Base-by-base conservation (phyloP, 2,113 vertebrate genomes). In the Brachionichthys hirsutus region DNA sequence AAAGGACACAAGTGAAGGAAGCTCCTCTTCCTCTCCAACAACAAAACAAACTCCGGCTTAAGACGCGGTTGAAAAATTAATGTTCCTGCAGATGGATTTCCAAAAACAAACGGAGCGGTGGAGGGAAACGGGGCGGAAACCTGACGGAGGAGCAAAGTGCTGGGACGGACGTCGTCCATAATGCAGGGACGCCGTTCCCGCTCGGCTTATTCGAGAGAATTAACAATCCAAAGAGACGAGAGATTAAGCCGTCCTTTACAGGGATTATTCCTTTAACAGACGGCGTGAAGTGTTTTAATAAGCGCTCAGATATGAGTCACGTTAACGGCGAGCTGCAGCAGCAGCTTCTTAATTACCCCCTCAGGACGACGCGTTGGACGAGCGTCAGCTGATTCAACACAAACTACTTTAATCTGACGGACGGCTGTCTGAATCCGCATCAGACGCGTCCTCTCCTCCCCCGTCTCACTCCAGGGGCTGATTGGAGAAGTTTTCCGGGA, bases 1-100 rank as follows among this genome's bases (percentile, higher is more conserved):
- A 38, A 9, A 9, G 7, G 19, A 41, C 38, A 19, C 0, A 47
- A 47, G 67, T 22, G 34, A 70, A 4, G 24, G 34, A 40, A 75
- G 59, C 48, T 8, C 45, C 49, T 65, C 66, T 48, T 63, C 47
- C 58, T 64, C 40, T 72, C 78, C 62, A 73, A 69, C 54, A 62
- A 67, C 66, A 47, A 74, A 85, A 85, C 75, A 75, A 68, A 77
- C 41, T 30, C 24, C 3, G 24, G 3, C 24, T 4, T 40, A 69
- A 84, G 78, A 81, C 38, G 3, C 0, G n/a, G 34, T 44, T 80
- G 74, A 77, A 85, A 78, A 42, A 70, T 83, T 83, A 1, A 86
- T 81, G 75, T 2, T 10, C 3, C 63, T 64, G 59, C 59, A 72
- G 56, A 81, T 47, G 55, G 45, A 53, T 14, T 65, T 83, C 45